phyloP scores from a whole-genome alignment of 2,113 vertebrate species.

The Xenus cinereus region DNA sequence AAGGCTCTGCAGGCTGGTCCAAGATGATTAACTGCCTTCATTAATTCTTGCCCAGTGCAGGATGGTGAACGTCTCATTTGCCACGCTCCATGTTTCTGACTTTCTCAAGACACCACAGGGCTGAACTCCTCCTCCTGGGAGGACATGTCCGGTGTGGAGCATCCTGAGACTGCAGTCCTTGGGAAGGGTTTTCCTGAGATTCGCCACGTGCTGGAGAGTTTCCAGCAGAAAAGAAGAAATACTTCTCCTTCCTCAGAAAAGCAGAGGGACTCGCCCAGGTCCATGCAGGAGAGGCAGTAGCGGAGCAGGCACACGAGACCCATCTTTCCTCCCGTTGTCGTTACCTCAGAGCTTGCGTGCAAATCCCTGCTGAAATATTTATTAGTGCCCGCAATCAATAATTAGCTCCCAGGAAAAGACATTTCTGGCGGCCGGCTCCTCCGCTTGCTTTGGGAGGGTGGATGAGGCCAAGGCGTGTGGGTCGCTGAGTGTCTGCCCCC shows the following conservation, averaged over 20 bases:
- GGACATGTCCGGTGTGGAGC: neutral
- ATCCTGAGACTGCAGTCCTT: neutral
- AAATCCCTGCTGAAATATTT: neutral
- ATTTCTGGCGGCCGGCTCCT: neutral
- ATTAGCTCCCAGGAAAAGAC: neutral
- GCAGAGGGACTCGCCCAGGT: neutral
- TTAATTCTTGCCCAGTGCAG: neutral
- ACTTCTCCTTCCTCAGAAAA: neutral
- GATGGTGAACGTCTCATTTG: rapidly evolving
- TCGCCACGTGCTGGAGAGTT: neutral
- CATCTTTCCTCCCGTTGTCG: neutral
- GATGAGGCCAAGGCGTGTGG: rapidly evolving
- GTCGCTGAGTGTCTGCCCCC: rapidly evolving
- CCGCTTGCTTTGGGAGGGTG: rapidly evolving
- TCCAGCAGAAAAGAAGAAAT: neutral
- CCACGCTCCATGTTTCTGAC: neutral
- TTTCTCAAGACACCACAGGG: neutral
- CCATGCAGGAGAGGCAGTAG: neutral
- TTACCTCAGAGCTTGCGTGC: neutral
- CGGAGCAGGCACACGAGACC: neutral
- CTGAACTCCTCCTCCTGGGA: neutral
- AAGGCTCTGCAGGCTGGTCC: neutral
- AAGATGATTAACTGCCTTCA: neutral
- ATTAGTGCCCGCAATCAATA: neutral
- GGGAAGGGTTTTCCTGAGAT: neutral